phyloP scores from a whole-genome alignment of 2,888 invertebrate genomes.

The Keiferia lycopersicella region DNA sequence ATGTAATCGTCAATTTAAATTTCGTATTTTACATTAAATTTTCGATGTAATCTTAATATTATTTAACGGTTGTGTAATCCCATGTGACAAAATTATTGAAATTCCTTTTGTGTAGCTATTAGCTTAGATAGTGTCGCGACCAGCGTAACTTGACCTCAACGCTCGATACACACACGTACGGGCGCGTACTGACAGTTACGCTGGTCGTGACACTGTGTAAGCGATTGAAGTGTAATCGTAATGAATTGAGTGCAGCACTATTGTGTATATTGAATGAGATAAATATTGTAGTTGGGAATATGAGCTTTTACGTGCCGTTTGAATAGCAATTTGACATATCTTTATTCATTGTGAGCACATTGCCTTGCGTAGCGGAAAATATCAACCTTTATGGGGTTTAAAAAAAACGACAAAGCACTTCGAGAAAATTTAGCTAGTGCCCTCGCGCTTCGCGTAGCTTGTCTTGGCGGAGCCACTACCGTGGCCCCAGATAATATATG shows the following conservation, averaged over 20 bases:
- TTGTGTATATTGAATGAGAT: not conserved
- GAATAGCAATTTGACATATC: conserved; percentile 13
- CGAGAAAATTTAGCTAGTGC: no score
- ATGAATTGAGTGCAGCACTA: conserved; percentile 16
- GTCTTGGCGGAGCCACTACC: no score
- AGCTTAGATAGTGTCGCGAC: no score
- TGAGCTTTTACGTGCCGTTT: not conserved
- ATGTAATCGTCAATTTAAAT: conserved; percentile 1
- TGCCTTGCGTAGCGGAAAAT: not conserved
- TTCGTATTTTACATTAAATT: conserved; percentile 8
- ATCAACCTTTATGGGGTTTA: no score
- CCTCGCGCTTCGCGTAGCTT: no score
- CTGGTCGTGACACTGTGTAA: no score
- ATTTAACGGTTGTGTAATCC: conserved; percentile 26
- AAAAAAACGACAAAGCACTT: no score
- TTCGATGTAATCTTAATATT: conserved; percentile 15
- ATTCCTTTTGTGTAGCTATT: conserved; percentile 1
- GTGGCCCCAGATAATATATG: no score
- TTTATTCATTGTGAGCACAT: conserved; percentile 7
- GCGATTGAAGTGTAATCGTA: no score
- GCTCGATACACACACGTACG: no score
- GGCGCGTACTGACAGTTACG: no score
- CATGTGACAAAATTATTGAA: conserved; percentile 25
- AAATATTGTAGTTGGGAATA: not conserved
- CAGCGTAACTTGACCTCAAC: no score